These are phyloP conservation scores for Dinoponera quadriceps DNA, from an alignment of 1,140 invertebrate species.

Conservation along the genomic window DNA sequence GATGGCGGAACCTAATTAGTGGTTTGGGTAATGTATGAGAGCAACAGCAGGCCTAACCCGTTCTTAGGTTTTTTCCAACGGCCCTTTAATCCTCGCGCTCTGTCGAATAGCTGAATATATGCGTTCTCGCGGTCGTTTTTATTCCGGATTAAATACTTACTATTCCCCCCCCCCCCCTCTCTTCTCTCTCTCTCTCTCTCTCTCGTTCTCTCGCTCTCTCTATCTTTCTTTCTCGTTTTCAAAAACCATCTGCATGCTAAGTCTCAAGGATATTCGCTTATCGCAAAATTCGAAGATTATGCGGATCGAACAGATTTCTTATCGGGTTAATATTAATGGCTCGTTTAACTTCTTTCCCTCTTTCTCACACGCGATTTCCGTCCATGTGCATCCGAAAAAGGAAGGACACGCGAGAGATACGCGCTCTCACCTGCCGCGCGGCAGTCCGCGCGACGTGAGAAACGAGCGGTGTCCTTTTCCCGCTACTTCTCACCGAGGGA, in stretches of 20 bases:
- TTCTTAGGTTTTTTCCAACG: constrained; percentile 42
- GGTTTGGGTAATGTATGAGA: constrained; percentile 58
- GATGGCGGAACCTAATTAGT: constrained; percentile 57
- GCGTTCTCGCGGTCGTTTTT: constrained; percentile 21
- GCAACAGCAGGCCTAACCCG: constrained; percentile 33
- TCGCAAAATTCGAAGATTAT: not conserved
- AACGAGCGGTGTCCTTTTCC: constrained; percentile 62
- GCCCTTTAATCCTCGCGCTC: constrained; percentile 48
- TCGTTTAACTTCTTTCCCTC: not conserved
- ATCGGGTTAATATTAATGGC: not conserved
- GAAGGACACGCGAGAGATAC: not conserved
- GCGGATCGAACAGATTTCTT: not conserved
- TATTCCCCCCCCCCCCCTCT: no score
- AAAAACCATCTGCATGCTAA: not conserved
- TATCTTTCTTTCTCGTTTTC: not conserved
- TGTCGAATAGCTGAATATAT: constrained; percentile 32
- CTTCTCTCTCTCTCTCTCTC: no score
- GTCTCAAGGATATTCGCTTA: constrained; percentile 4
- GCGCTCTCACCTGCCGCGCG: not conserved
- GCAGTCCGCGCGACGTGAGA: constrained; percentile 45
- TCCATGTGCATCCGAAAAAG: constrained; percentile 9
- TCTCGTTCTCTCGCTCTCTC: no score
- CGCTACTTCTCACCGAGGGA: constrained; percentile 35
- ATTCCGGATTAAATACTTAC: constrained; percentile 23
- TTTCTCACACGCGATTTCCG: not conserved